Evolutionary conservation across 2,888 invertebrate genomes (phyloP), one percentile per base, ranked within the genome.

Genomic region (Andrena minutula): DNA sequence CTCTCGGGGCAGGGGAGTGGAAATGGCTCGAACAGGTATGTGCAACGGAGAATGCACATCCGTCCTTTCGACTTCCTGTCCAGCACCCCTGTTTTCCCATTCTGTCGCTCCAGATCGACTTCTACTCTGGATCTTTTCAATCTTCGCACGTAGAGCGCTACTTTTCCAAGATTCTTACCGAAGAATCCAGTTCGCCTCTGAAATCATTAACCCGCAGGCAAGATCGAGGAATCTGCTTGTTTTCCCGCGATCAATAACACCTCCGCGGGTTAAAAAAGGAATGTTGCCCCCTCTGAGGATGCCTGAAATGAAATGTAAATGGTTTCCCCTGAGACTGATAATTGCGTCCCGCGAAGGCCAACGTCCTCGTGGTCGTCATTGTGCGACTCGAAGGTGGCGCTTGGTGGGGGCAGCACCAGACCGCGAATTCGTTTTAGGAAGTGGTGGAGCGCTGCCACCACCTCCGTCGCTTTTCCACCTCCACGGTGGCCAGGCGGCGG

Each of bases 281-380:
- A 65, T 16, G 16, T 66, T 51, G 30, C 35, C 49, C 26, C 47
- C n/a, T 28, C 8, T 20, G 65, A 65, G 23, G 53, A 79, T 63
- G 69, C 72, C 73, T 74, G 82, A 35, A 69, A 81, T 69, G 66
- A 49, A 68, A 84, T 80, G 83, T 58, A 83, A 83, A 83, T 78
- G 58, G 79, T 64, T 73, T 65, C 35, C 83, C 56, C 75, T 71
- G 83, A 83, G 78, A 79, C 79, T 73, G 75, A 84, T 84, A 79
- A 83, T 84, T 75, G 69, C 61, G 47, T 56, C 68, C 58, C 60
- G 75, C 86, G 86, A 86, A 86, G 86, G 86, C 83, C 81, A 87
- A 82, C 85, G 82, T 88, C 82, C 83, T 86, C 83, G 80, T 75
- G 76, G 66, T 77, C 79, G 82, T 82, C 75, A 60, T 88, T 77